Conservation (phyloP, 2,113 vertebrate genomes). For the Charina bottae region DNA sequence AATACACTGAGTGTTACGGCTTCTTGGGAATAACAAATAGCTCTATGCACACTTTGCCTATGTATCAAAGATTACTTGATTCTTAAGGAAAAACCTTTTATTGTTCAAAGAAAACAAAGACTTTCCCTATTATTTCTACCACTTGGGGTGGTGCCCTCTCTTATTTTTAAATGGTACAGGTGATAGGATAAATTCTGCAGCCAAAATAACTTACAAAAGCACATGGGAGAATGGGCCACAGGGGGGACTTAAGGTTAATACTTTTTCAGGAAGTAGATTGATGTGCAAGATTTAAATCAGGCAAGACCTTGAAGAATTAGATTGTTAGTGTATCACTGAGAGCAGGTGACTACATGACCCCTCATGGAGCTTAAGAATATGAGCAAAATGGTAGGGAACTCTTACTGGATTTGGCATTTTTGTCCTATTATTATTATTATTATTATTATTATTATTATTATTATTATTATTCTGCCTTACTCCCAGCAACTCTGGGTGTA, state of each 20-base stretch:
- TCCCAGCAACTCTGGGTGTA: too few species aligned
- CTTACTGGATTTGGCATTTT: too few species aligned
- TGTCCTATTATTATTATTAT: too few species aligned
- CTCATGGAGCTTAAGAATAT: neutral
- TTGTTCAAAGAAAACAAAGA: neutral
- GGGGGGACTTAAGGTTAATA: constrained; percentile 28
- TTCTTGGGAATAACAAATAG: neutral
- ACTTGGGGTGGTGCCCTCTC: neutral
- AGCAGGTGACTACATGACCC: neutral
- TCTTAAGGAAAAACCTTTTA: neutral
- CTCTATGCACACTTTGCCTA: neutral
- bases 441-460: too few species aligned
- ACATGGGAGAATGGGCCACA: neutral
- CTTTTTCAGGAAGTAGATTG: constrained; percentile 1
- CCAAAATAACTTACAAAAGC: constrained; percentile 16
- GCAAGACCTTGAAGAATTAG: constrained; percentile 49
- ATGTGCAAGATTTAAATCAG: constrained; percentile 47
- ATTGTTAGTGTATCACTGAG: neutral
- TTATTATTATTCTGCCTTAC: too few species aligned
- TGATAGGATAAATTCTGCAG: neutral
- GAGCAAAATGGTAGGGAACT: too few species aligned
- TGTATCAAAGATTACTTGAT: neutral
- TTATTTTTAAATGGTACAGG: neutral
- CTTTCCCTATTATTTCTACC: neutral
- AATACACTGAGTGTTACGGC: neutral